These are phyloP conservation scores for Cantharis flavilabris DNA, from an alignment of 2,888 invertebrate species.

Conservation along the genomic window DNA sequence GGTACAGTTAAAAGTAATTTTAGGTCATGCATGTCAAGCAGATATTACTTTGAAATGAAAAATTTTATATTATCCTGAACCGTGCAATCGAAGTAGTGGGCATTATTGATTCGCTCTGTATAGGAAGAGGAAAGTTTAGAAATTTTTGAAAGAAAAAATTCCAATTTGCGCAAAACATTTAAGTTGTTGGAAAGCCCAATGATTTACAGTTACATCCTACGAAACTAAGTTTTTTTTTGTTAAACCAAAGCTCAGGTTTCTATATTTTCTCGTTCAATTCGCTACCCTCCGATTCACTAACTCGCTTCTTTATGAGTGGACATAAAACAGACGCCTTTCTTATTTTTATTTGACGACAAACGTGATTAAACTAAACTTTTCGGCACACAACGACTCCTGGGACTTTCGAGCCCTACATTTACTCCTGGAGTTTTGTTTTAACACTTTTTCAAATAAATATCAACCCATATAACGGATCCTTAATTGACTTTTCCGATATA, in stretches of 20 bases:
- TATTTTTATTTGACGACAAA: constrained; percentile 26
- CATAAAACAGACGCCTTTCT: constrained; percentile 23
- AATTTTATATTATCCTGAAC: neutral
- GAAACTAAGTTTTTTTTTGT: neutral
- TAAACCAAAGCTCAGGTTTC: neutral
- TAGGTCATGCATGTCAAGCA: neutral
- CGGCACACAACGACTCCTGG: constrained; percentile 6
- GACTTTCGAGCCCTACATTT: neutral
- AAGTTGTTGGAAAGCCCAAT: neutral
- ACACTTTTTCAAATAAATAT: neutral
- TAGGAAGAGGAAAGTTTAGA: neutral
- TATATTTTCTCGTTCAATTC: constrained; percentile 3
- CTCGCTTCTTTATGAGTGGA: constrained; percentile 20
- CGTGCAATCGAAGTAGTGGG: neutral
- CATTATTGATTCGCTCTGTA: neutral
- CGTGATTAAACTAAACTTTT: constrained; percentile 25
- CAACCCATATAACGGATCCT: neutral
- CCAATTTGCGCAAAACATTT: neutral
- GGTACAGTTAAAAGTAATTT: too few relatives aligned
- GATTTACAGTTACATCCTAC: neutral
- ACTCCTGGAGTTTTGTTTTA: neutral
- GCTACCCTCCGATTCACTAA: constrained; percentile 12
- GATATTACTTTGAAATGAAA: neutral
- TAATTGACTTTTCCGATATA: neutral
- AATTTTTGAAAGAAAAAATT: neutral